Evolutionary conservation across 2,888 invertebrate genomes (phyloP), one percentile per base, ranked within the genome.

Genomic region (Drosophila kuntzei): DNA sequence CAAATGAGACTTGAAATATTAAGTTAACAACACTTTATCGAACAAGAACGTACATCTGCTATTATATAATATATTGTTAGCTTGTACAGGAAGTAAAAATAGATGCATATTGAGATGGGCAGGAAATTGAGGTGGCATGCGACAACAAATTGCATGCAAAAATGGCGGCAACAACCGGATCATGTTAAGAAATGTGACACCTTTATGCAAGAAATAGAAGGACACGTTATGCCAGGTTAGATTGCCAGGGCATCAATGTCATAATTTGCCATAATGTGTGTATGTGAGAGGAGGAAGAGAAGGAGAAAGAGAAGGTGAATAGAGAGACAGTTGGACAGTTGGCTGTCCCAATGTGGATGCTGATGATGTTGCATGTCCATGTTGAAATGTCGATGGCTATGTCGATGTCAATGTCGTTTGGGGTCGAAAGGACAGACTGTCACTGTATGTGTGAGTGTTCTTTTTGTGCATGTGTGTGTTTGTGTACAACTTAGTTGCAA

Each of bases 211-310:
- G 61, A 58, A 62, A 55, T 32, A 62, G 61, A 58, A 70, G 63
- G 66, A 79, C 70, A 70, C 51, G 74, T 79, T 69, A 69, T 75
- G 55, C 66, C 75, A 63, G 66, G 78, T 83, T 44, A 65, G 59
- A 65, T 68, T 77, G 76, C 36, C 63, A 32, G 55, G 66, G 60
- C 66, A 82, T 83, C 83, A 86, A 77, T 83, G 81, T 83, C 84
- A 86, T 83, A 83, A 83, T 83, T 83, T 83, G 83, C 83, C 87
- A 83, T 80, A 83, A 81, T 84, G 72, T 80, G 61, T 51, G 55
- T 32, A 29, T 29, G 47, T 37, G 29, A 39, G 49, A 25, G 34
- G 8, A 20, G 12, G 14, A 5, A 27, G 12, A 4, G n/a, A 1
- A 18, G 29, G 7, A 3, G 25, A 4, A 4, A 18, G 32, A n/a